Evolutionary conservation across 2,797 vertebrate species (phyloP).

Genomic region (Limnodromus scolopaceus): DNA sequence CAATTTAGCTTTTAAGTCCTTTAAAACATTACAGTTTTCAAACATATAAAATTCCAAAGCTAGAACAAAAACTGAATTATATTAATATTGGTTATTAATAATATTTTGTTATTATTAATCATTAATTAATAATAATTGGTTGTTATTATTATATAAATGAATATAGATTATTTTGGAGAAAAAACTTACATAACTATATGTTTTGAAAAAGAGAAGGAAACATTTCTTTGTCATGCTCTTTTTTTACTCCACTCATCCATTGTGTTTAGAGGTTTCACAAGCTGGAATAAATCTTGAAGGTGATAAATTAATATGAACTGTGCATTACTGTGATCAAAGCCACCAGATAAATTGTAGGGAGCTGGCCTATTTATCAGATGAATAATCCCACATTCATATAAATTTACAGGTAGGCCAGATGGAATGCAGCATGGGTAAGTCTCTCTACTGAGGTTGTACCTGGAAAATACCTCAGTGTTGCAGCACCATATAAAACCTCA

Average conservation of each 20-base stretch:
- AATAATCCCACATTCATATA: not conserved
- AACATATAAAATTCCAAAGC: not conserved
- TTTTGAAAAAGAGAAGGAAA: not conserved
- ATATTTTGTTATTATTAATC: no score
- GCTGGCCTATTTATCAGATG: not conserved
- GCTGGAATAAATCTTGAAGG: not conserved
- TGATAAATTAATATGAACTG: not conserved
- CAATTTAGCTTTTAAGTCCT: not conserved
- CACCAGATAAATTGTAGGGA: not conserved
- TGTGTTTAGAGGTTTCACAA: not conserved
- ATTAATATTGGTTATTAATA: not conserved
- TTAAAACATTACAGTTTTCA: not conserved
- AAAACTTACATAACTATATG: not conserved
- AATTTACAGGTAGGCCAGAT: not conserved
- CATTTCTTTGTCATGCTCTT: not conserved
- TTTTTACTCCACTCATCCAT: not conserved
- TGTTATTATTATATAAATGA: not conserved
- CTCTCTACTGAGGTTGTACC: not conserved
- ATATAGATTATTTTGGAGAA: not conserved
- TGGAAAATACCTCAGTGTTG: not conserved
- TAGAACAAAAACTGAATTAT: not conserved
- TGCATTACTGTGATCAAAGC: not conserved
- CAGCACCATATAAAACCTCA: not conserved
- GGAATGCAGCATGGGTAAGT: not conserved
- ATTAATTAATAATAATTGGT: no score